Evolutionary conservation across 2,888 invertebrate species (phyloP).

Genomic region (Coleophora deauratella): DNA sequence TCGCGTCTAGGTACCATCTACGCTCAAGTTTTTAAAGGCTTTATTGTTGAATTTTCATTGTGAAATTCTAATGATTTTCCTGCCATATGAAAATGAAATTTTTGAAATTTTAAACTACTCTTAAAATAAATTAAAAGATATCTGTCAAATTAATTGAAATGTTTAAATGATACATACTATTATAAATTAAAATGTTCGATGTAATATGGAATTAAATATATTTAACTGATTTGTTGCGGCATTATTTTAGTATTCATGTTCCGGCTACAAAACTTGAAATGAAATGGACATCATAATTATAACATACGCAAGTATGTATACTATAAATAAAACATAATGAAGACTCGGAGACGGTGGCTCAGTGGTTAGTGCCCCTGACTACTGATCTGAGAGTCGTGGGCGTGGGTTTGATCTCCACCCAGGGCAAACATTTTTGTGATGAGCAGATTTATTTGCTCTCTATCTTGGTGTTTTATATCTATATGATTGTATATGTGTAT

Average conservation of each 20-base stretch:
- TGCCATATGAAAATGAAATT: conserved; percentile 45
- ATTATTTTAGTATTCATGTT: conserved; percentile 3
- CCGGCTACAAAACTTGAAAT: too few species aligned
- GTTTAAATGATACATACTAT: conserved; percentile 46
- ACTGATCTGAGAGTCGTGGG: too few species aligned
- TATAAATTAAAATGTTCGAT: conserved; percentile 51
- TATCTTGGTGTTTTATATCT: too few species aligned
- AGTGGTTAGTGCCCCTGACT: too few species aligned
- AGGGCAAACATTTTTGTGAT: too few species aligned
- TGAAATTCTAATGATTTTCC: conserved; percentile 62
- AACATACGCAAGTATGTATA: too few species aligned
- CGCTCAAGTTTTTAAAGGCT: conserved; percentile 70
- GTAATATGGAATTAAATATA: conserved; percentile 38
- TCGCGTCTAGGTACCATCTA: conserved; percentile 64
- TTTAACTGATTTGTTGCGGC: conserved; percentile 2
- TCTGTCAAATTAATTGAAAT: conserved; percentile 46
- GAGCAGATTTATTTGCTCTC: too few species aligned
- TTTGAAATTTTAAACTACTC: conserved; percentile 21
- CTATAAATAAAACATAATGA: too few species aligned
- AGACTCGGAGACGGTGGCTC: too few species aligned
- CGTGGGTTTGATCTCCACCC: too few species aligned
- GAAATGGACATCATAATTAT: too few species aligned
- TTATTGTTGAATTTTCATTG: conserved; percentile 62
- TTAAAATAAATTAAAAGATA: conserved; percentile 31
- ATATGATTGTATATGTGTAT: too few species aligned